Percentiles rank a stretch among this genome's conserved stretches.
Conservation (phyloP, 1,140 invertebrate species). For the Solenopsis invicta region DNA sequence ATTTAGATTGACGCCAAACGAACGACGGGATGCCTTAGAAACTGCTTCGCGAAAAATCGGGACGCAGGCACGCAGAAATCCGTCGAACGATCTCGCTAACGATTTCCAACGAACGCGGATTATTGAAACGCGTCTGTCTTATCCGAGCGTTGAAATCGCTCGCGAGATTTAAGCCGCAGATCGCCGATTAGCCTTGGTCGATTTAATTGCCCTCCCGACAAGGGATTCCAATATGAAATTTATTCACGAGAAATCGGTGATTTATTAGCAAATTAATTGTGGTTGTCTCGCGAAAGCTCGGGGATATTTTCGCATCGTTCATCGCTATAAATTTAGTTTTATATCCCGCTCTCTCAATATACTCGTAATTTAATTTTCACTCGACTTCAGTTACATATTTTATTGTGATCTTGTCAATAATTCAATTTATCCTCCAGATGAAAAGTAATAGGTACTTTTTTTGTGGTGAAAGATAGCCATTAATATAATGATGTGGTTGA, state of each 20-base stretch:
- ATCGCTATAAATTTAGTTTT: neutral
- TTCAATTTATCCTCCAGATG: slow-evolving; percentile 1
- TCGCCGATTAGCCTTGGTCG: neutral
- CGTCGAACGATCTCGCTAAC: slow-evolving; percentile 23
- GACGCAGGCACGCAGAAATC: slow-evolving; percentile 32
- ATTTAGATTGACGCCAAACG: slow-evolving; percentile 74
- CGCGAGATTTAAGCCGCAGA: slow-evolving; percentile 25
- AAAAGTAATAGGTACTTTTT: slow-evolving; percentile 26
- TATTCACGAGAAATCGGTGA: neutral
- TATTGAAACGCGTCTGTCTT: slow-evolving; percentile 46
- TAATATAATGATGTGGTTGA: slow-evolving; percentile 64
- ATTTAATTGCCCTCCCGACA: neutral
- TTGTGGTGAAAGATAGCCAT: slow-evolving; percentile 37
- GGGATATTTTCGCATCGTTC: neutral
- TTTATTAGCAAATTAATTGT: neutral
- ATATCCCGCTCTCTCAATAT: neutral
- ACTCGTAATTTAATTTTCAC: neutral
- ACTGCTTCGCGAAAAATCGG: slow-evolving; percentile 34
- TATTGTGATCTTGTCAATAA: slow-evolving; percentile 5
- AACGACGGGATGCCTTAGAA: slow-evolving; percentile 52
- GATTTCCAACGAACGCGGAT: slow-evolving; percentile 56
- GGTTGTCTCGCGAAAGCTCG: neutral
- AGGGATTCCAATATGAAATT: slow-evolving; percentile 10
- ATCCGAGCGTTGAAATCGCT: slow-evolving; percentile 33
- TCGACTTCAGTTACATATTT: neutral